A percentile compares a stretch with the other conserved stretches of the same genome.
phyloP scores from a whole-genome alignment of 2,888 invertebrate species.

The Metallyticus violacea region DNA sequence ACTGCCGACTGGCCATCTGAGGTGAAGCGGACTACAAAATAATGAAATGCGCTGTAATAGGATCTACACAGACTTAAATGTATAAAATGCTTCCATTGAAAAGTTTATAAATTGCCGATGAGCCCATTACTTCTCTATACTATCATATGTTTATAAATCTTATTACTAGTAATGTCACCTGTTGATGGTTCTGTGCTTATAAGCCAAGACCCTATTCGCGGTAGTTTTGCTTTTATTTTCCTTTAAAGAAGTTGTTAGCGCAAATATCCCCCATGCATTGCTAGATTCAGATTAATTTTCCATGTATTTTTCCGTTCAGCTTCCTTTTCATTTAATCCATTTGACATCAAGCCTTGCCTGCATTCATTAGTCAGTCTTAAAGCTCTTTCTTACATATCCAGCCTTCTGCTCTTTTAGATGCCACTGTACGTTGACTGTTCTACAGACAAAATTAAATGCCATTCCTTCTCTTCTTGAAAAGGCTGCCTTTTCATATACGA shows the following conservation, averaged over 20 bases:
- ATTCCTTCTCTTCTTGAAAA: background rate
- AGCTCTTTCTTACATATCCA: background rate
- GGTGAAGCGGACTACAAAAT: too few species aligned
- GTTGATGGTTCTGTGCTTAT: too few species aligned
- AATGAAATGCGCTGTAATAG: too few species aligned
- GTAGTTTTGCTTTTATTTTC: background rate
- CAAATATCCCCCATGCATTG: background rate
- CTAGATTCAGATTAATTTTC: background rate
- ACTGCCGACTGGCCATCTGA: too few species aligned
- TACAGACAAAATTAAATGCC: background rate
- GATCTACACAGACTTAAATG: too few species aligned
- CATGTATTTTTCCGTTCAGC: background rate
- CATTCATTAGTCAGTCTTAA: background rate
- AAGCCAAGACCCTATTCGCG: too few species aligned
- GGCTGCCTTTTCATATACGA: background rate
- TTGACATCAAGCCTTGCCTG: background rate
- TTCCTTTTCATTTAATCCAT: background rate
- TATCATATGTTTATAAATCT: too few species aligned
- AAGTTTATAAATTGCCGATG: too few species aligned
- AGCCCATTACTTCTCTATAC: too few species aligned
- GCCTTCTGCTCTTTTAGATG: too few species aligned
- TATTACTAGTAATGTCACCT: too few species aligned
- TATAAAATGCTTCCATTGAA: too few species aligned
- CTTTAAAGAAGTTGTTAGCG: background rate
- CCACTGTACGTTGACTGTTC: background rate